Evolutionary conservation across 1,140 invertebrate genomes (phyloP), one percentile per base, ranked within the genome.

Genomic region (Plutomurus gul): DNA sequence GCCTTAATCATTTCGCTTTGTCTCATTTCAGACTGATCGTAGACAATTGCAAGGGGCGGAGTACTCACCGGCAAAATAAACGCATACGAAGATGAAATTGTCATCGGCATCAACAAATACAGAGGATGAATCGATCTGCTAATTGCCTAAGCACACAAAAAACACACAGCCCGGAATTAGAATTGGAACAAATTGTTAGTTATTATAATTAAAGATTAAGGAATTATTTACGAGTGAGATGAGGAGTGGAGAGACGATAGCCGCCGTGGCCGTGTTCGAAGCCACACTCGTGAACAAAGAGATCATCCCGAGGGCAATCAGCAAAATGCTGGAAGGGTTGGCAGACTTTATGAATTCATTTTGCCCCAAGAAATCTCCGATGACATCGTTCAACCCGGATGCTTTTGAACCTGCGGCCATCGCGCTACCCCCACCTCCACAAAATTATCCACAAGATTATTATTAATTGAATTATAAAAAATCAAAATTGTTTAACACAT

Each of bases 21-120:
- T 10, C 33, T 72, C 70, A 72, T 72, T 4, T 65, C 56, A 6
- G 30, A 36, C 10, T 65, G 30, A 22, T 84, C 85, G 81, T 90
- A 91, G 10, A 90, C 89, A 81, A 91, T 90, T 7, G 91, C 90
- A 84, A 92, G 92, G 0, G 91, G 90, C 7, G 90, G 89, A 1
- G 91, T 91, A 10, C 89, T 88, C 10, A 91, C 89, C 1, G 91
- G 91, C 49, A 80, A 27, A 20, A 71, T 40, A 40, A 80, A 80
- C 0, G 78, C 78, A 20, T 80, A 80, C 0, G 73, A 76, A 85
- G 92, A 94, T 16, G 90, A 91, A 56, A 93, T 86, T 0, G 94
- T 90, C 0, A 93, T 91, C 0, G 96, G 95, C 78, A 97, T 87
- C 90, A 97, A 95, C 84, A 96, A 88, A 86, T 93, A 95, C 75